phyloP scores from a whole-genome alignment of 2,113 vertebrate species.

The Peromyscus maniculatus region DNA sequence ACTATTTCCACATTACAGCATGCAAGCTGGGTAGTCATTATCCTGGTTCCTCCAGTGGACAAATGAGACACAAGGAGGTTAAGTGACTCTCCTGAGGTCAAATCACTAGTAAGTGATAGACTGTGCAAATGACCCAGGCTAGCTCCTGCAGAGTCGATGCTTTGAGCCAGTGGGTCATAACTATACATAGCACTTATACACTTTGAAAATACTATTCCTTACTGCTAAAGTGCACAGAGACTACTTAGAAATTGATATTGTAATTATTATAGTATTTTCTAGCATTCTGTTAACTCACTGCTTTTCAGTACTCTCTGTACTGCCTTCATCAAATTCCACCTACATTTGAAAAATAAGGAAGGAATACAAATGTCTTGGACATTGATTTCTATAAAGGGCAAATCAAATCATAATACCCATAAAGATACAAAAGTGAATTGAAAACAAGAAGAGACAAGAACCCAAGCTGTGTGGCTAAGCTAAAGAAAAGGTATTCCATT shows the following conservation, averaged over 20 bases:
- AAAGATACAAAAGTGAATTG: background rate
- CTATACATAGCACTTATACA: background rate
- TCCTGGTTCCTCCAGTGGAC: background rate
- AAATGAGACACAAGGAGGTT: background rate
- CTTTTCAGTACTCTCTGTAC: background rate
- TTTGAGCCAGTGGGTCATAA: background rate
- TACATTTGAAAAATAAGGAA: slow-evolving; percentile 41
- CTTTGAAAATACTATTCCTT: slow-evolving; percentile 30
- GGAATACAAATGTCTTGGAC: slow-evolving; percentile 40
- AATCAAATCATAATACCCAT: background rate
- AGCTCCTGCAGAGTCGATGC: background rate
- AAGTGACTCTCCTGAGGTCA: background rate
- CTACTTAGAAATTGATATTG: background rate
- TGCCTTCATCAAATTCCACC: slow-evolving; percentile 23
- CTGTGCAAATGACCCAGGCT: background rate
- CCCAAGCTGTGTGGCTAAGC: background rate
- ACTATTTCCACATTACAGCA: background rate
- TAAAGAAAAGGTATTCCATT: background rate
- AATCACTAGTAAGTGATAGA: background rate
- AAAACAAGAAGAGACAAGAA: background rate
- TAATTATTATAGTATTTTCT: slow-evolving; percentile 40
- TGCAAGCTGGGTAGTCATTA: background rate
- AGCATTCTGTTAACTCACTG: background rate
- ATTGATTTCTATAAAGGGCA: background rate
- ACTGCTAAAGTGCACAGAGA: background rate